Evolutionary conservation across 2,797 vertebrate species (phyloP).

Genomic region (Xiphophorus birchmanni): DNA sequence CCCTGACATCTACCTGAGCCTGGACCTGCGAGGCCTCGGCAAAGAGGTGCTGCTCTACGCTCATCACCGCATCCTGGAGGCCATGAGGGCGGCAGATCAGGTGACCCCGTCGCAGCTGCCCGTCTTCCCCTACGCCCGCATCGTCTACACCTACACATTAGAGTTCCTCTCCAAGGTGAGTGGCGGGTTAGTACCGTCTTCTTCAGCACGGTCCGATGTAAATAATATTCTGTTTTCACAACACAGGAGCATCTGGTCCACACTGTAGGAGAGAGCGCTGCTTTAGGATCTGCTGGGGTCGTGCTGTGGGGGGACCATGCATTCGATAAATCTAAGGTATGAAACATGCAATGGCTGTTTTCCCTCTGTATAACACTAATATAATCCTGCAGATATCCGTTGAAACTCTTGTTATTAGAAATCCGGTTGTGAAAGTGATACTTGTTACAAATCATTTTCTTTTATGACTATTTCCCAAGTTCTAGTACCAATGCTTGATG

Average conservation of each 20-base stretch:
- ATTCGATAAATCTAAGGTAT: conserved; percentile 83
- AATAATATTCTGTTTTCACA: background rate
- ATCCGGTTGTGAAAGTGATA: background rate
- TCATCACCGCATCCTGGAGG: conserved; percentile 86
- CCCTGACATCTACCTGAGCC: conserved; percentile 90
- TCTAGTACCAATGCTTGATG: background rate
- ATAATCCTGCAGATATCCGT: too few species aligned
- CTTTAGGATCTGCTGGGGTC: conserved; percentile 87
- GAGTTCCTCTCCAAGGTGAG: conserved; percentile 87
- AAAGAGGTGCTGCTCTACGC: conserved; percentile 72
- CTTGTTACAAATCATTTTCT: background rate
- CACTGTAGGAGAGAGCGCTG: conserved; percentile 89
- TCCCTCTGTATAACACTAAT: background rate
- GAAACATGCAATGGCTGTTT: background rate
- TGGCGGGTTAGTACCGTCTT: background rate
- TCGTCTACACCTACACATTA: conserved; percentile 82
- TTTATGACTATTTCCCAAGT: background rate
- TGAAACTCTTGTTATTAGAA: background rate
- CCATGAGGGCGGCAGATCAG: conserved; percentile 74
- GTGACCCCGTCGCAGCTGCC: conserved; percentile 47
- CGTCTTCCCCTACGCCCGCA: conserved; percentile 87
- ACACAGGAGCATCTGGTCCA: conserved; percentile 87
- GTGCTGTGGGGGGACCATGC: conserved; percentile 87
- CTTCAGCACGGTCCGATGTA: background rate
- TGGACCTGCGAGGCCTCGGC: conserved; percentile 53